phyloP scores from a whole-genome alignment of 1,140 invertebrate genomes.

The Chironomus tepperi region DNA sequence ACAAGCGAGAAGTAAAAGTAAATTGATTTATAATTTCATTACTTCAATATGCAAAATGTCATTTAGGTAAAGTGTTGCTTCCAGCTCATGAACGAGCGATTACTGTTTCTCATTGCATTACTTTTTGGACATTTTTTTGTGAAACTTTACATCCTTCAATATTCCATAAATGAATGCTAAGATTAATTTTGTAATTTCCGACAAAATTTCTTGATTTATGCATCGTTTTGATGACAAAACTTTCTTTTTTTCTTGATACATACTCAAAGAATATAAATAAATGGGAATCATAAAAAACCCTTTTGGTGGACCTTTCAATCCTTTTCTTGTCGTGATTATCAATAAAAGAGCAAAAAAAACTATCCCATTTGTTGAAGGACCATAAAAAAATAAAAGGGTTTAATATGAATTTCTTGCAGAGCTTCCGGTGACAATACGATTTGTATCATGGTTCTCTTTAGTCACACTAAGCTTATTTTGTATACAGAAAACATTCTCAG shows the following conservation, averaged over 20 bases:
- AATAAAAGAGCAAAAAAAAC: background rate
- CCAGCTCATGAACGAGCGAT: background rate
- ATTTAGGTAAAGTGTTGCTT: background rate
- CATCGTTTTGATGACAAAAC: too few relatives aligned
- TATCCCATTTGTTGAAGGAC: background rate
- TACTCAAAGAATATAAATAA: background rate
- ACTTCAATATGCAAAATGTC: conserved; percentile 3
- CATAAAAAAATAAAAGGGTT: conserved; percentile 14
- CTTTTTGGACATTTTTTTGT: background rate
- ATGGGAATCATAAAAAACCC: background rate
- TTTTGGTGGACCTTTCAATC: too few relatives aligned
- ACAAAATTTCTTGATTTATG: background rate
- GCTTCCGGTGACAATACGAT: background rate
- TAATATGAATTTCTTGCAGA: conserved; percentile 9
- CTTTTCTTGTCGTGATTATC: background rate
- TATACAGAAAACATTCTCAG: too few relatives aligned
- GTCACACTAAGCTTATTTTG: background rate
- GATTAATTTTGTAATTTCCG: conserved; percentile 13
- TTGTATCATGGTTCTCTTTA: background rate
- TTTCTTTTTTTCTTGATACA: background rate
- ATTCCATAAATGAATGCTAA: background rate
- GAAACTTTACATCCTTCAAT: background rate
- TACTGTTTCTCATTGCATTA: too few relatives aligned
- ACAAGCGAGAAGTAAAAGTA: conserved; percentile 1
- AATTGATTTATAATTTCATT: conserved; percentile 24